These are phyloP conservation scores for Oryctolagus cuniculus DNA, from an alignment of 2,113 vertebrate species.

Conservation along the genomic window DNA sequence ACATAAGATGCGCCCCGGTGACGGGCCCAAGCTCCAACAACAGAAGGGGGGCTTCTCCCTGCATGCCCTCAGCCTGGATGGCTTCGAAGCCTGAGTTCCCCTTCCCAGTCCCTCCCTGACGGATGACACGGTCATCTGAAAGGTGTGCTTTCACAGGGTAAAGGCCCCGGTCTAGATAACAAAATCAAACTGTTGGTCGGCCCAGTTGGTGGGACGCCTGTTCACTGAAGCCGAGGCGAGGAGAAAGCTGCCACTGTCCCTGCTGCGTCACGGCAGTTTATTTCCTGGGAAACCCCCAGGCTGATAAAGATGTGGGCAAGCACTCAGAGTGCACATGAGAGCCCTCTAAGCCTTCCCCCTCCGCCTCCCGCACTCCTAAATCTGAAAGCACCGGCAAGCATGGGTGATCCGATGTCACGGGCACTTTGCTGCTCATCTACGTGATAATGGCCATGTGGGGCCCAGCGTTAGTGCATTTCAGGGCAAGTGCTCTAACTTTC, in stretches of 20 bases:
- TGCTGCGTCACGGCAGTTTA: no score
- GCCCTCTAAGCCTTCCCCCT: slow-evolving; percentile 30
- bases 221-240: not conserved
- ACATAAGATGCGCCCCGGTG: not conserved
- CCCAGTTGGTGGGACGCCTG: not conserved
- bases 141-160: not conserved
- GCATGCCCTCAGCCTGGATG: not conserved
- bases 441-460: slow-evolving; percentile 44
- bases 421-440: not conserved
- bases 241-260: not conserved
- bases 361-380: not conserved
- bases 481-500: not conserved
- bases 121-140: not conserved
- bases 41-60: not conserved
- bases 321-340: not conserved
- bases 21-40: not conserved
- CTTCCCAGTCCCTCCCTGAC: not conserved
- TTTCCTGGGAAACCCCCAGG: slow-evolving; percentile 26
- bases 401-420: slow-evolving; percentile 49
- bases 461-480: not conserved
- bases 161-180: not conserved
- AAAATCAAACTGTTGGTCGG: slow-evolving; percentile 16
- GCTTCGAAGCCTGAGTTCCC: not conserved
- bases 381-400: slow-evolving; percentile 55
- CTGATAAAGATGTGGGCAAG: not conserved